Conservation (phyloP, 2,113 vertebrate species). For the Lycaon pictus region DNA sequence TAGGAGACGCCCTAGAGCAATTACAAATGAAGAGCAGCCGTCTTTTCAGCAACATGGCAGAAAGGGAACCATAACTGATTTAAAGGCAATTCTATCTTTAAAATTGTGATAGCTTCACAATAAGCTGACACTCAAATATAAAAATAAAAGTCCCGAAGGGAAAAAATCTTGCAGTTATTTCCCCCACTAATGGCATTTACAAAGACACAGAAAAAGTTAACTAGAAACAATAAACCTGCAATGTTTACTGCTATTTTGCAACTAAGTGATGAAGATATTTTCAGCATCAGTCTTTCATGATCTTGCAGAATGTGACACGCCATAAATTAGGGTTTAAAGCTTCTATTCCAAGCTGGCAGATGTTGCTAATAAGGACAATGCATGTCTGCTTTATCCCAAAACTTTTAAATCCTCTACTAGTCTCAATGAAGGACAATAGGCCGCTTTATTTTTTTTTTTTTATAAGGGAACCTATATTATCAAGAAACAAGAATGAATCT, state of each 20-base stretch:
- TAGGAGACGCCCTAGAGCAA: neutral
- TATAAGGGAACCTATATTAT: neutral
- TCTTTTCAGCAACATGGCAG: neutral
- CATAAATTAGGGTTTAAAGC: slow-evolving; percentile 62
- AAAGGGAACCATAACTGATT: fast-evolving
- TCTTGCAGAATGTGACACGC: slow-evolving; percentile 40
- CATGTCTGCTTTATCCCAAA: slow-evolving; percentile 43
- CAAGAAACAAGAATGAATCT: neutral
- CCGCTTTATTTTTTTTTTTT: neutral
- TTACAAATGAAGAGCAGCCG: neutral
- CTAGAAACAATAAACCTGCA: slow-evolving; percentile 51
- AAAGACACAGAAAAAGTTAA: slow-evolving; percentile 4
- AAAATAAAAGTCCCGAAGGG: slow-evolving; percentile 7
- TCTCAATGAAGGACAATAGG: neutral
- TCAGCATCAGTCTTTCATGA: slow-evolving; percentile 34
- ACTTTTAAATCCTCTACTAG: neutral
- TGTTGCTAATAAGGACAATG: slow-evolving; percentile 18
- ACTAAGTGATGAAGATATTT: slow-evolving; percentile 55
- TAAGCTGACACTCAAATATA: neutral
- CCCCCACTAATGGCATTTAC: neutral
- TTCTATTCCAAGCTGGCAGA: slow-evolving; percentile 53
- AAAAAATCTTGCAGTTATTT: neutral
- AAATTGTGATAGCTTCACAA: neutral
- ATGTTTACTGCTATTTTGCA: slow-evolving; percentile 68
- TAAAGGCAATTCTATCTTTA: neutral